Evolutionary conservation across 2,888 invertebrate genomes (phyloP).

Genomic region (Philhelius pedissequus): DNA sequence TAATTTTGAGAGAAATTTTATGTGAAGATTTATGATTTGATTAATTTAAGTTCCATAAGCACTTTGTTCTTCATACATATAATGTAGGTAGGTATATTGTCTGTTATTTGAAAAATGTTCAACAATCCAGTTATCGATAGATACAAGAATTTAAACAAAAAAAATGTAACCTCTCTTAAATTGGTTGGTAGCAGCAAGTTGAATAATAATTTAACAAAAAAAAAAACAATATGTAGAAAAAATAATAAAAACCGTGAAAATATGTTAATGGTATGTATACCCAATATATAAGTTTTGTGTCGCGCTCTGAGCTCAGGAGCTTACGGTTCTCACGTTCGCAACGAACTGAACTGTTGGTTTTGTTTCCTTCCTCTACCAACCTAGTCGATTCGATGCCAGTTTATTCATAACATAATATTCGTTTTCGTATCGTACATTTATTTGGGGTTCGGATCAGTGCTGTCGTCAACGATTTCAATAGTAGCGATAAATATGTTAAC

Average conservation of each 20-base stretch:
- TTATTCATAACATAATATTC: conserved; percentile 1
- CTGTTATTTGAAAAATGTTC: conserved; percentile 5
- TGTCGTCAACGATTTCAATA: background rate
- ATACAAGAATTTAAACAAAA: background rate
- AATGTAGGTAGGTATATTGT: too few species aligned
- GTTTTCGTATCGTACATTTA: conserved; percentile 1
- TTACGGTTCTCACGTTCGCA: conserved; percentile 78
- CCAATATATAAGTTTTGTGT: conserved; percentile 3
- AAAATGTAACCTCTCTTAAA: background rate
- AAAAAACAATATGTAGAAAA: background rate
- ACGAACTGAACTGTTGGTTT: conserved; percentile 74
- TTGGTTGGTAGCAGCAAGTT: background rate
- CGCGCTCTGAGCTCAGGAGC: conserved; percentile 72
- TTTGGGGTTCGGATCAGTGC: conserved; percentile 6
- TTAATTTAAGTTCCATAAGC: conserved; percentile 8
- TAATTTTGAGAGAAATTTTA: background rate
- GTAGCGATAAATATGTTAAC: background rate
- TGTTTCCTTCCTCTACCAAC: conserved; percentile 70
- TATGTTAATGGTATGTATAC: conserved; percentile 26
- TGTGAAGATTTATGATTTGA: conserved; percentile 30
- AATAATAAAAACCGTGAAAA: conserved; percentile 55
- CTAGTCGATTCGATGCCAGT: conserved; percentile 39
- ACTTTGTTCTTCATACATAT: background rate
- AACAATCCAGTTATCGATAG: background rate
- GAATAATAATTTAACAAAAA: background rate